Base-by-base conservation (phyloP, 1,140 invertebrate species). In the Procambarus virginalis region DNA sequence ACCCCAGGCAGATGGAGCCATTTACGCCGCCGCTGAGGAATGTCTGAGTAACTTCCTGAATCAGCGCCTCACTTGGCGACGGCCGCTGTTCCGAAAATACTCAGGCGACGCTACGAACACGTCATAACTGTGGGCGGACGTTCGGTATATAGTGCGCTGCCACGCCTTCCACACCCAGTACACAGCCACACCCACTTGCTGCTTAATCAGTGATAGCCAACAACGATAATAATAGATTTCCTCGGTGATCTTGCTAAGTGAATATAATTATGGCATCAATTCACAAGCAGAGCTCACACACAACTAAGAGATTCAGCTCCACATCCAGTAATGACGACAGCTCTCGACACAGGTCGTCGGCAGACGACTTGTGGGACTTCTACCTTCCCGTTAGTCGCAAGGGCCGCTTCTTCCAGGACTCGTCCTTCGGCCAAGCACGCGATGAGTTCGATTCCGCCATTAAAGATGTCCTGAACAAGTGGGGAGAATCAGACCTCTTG, bases 341-440 rank as follows among this genome's bases (percentile, higher is more conserved):
- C 3, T 48, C 60, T 10, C 55, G 81, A 45, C 70, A 49, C 22
- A 86, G 84, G 45, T 78, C 20, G 22, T 12, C 84, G 3, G 49
- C 51, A 8, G 73, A 86, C 2, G 84, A 86, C 55, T 60, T 86
- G 10, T 86, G 70, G 70, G 84, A 86, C 22, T 86, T 86, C 49
- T 68, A 86, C 58, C 34, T 86, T 3, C 84, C n/a, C 20, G 60
- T 86, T 55, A 76, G 48, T 10, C 64, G 84, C 4, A 76, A 76
- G 46, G 84, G 84, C 22, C 75, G 84, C n/a, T 86, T 77, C 84
- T 86, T 86, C 55, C 49, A 86, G 9, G 84, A 86, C 51, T 86
- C 84, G 51, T 86, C 76, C 75, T 77, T 86, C 55, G 73, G 76
- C 6, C 46, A 75, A 51, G 82, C 14, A 8, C 77, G 80, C 3